Conservation (phyloP, 2,888 invertebrate species). For the Thera obeliscata region DNA sequence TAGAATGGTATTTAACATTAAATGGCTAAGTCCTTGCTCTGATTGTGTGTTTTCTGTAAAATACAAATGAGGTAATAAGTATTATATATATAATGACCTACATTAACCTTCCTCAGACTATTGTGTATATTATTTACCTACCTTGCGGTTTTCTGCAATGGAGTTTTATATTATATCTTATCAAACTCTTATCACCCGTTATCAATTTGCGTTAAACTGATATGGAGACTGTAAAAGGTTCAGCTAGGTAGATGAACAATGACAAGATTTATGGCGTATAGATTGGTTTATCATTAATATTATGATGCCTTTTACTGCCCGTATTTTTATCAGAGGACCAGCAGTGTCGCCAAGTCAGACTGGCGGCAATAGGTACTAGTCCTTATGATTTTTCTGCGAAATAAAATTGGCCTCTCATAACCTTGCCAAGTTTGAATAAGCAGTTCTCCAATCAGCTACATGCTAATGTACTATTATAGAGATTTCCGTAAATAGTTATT, state of each 20-base stretch:
- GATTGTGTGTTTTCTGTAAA: not conserved
- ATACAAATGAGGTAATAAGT: not conserved
- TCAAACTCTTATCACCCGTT: conserved; percentile 26
- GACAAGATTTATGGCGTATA: conserved; percentile 12
- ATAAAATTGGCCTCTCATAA: no score
- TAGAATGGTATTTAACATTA: not conserved
- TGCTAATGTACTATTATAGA: not conserved
- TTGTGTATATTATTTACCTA: conserved; percentile 7
- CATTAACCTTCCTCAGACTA: not conserved
- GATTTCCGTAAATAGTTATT: not conserved
- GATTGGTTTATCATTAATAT: not conserved
- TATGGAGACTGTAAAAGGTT: conserved; percentile 14
- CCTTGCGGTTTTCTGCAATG: conserved; percentile 7
- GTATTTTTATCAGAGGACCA: not conserved
- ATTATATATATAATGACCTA: not conserved
- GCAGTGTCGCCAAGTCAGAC: no score
- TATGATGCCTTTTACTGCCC: conserved; percentile 6
- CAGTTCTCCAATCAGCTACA: not conserved
- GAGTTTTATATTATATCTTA: conserved; percentile 3
- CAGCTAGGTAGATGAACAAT: conserved; percentile 10
- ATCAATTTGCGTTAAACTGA: conserved; percentile 24
- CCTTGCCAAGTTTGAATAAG: not conserved
- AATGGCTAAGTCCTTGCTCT: not conserved
- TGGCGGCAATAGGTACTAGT: no score
- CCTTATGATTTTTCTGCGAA: no score